Evolutionary conservation across 2,113 vertebrate genomes (phyloP).

Genomic region (Microtus ochrogaster): DNA sequence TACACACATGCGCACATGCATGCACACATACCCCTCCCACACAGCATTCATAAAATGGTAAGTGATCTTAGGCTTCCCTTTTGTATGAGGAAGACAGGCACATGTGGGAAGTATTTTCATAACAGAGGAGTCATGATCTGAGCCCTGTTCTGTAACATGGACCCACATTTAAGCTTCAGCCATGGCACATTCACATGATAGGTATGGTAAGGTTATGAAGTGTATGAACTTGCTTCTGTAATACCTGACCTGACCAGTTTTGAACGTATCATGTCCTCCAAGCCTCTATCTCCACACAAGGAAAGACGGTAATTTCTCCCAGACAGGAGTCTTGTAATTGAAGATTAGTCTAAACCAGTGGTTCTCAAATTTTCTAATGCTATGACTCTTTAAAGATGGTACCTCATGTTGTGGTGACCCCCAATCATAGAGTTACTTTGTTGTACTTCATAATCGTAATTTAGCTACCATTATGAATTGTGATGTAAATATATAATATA

Average conservation of each 20-base stretch:
- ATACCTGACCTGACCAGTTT: background rate
- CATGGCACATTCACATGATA: background rate
- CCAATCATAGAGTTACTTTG: background rate
- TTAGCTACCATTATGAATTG: background rate
- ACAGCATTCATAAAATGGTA: background rate
- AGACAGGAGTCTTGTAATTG: background rate
- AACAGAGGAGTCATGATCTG: background rate
- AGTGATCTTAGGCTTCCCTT: conserved; percentile 23
- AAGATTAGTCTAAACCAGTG: background rate
- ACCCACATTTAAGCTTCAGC: background rate
- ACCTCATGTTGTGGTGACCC: background rate
- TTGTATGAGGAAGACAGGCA: conserved; percentile 11
- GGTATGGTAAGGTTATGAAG: background rate
- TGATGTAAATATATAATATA: too few relatives aligned
- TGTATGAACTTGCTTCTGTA: background rate
- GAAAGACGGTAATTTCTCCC: background rate
- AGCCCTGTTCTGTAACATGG: background rate
- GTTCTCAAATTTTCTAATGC: background rate
- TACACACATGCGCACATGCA: accelerated
- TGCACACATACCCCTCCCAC: too few relatives aligned
- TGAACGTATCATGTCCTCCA: background rate
- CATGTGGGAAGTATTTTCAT: background rate
- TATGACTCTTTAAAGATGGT: background rate
- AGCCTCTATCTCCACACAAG: background rate
- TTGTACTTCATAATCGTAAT: background rate